Evolutionary conservation across 2,888 invertebrate genomes (phyloP).

Genomic region (Pharmacophagus antenor): DNA sequence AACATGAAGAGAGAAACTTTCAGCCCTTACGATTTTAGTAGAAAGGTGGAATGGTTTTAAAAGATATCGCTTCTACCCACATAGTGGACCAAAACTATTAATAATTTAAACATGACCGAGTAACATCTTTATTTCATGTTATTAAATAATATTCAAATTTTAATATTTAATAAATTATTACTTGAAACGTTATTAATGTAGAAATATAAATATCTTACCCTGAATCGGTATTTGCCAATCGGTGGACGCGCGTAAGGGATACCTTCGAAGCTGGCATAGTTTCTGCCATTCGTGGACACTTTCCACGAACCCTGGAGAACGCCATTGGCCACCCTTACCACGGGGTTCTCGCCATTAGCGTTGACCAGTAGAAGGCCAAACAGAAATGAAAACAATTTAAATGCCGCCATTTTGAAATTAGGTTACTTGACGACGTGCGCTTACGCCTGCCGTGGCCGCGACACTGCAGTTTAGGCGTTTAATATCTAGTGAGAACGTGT

Average conservation of each 20-base stretch:
- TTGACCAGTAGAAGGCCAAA: slow-evolving; percentile 38
- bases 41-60: no score
- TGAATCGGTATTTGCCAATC: slow-evolving; percentile 82
- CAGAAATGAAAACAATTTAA: slow-evolving; percentile 46
- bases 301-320: slow-evolving; percentile 64
- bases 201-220: slow-evolving; percentile 51
- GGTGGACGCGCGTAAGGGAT: slow-evolving; percentile 85
- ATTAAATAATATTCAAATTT: not conserved
- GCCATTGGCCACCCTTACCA: slow-evolving; percentile 59
- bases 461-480: slow-evolving; percentile 29
- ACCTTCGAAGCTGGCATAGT: slow-evolving; percentile 82
- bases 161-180: not conserved
- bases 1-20: no score
- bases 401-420: slow-evolving; percentile 42
- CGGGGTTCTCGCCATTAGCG: slow-evolving; percentile 52
- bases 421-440: slow-evolving; percentile 41
- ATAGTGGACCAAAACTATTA: no score
- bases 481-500: not conserved
- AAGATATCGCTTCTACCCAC: no score
- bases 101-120: no score
- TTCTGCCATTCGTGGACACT: slow-evolving; percentile 59
- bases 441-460: slow-evolving; percentile 34
- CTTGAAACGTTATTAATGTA: not conserved
- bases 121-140: no score
- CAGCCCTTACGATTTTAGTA: no score